These are phyloP conservation scores for Acanthosepion pharaonis DNA, from an alignment of 2,888 invertebrate species.

Conservation along the genomic window DNA sequence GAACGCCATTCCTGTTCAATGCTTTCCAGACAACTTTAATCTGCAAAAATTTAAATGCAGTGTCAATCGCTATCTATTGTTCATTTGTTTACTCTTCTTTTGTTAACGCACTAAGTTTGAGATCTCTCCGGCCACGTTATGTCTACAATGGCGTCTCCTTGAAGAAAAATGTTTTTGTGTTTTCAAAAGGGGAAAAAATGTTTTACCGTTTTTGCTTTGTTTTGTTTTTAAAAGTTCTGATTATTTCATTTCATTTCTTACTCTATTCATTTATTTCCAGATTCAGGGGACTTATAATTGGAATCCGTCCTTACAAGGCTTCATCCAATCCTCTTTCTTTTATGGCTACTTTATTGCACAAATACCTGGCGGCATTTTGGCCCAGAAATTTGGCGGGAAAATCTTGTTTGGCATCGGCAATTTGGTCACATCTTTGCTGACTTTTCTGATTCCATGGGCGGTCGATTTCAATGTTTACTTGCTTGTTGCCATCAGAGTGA, in stretches of 20 bases:
- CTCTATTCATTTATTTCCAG: constrained; percentile 52
- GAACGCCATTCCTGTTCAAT: no score
- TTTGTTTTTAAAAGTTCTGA: no score
- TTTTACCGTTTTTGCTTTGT: no score
- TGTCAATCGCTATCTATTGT: no score
- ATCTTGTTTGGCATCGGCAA: constrained; percentile 86
- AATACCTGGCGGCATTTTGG: constrained; percentile 75
- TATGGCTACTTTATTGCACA: constrained; percentile 67
- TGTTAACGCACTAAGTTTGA: no score
- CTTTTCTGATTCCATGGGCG: constrained; percentile 84
- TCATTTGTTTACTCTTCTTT: no score
- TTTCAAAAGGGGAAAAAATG: no score
- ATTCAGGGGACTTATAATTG: constrained; percentile 55
- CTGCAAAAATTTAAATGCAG: no score
- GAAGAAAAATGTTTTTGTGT: no score
- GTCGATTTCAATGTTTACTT: constrained; percentile 82
- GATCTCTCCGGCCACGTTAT: no score
- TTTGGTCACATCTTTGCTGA: constrained; percentile 86
- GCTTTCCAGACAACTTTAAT: no score
- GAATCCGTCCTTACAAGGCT: constrained; percentile 59
- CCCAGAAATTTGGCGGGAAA: constrained; percentile 88
- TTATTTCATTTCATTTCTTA: not conserved
- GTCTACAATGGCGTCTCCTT: no score
- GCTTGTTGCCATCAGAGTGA: constrained; percentile 80
- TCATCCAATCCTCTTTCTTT: constrained; percentile 66